These are phyloP conservation scores for Pterophyllum scalare DNA, from an alignment of 2,113 vertebrate species.

Conservation along the genomic window DNA sequence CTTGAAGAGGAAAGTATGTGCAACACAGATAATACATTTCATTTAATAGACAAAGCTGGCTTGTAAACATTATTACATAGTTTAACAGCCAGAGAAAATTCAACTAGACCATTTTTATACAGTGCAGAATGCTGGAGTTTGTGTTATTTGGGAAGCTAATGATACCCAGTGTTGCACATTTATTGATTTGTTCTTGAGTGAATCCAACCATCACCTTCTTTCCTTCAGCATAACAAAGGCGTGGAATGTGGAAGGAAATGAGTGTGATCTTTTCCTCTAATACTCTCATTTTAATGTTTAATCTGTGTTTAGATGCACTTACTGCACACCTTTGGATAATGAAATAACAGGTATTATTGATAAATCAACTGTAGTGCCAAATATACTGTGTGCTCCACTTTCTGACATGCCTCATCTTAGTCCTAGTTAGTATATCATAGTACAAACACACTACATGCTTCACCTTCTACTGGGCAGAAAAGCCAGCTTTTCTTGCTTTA, in stretches of 20 bases:
- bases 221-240: not conserved
- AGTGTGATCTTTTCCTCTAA: not conserved
- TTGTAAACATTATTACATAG: conserved; percentile 1
- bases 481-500: not conserved
- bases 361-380: not conserved
- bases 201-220: not conserved
- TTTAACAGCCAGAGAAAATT: not conserved
- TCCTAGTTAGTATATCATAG: not conserved
- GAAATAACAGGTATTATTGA: not conserved
- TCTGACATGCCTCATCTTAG: not conserved
- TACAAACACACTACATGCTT: not conserved
- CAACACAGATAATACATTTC: not conserved
- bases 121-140: not conserved
- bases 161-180: not conserved
- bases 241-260: not conserved
- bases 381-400: not conserved
- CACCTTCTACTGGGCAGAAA: not conserved
- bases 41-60: conserved; percentile 5
- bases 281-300: not conserved
- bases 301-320: not conserved
- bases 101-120: not conserved
- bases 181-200: conserved; percentile 18
- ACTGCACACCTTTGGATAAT: not conserved
- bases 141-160: not conserved
- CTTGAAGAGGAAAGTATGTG: conserved; percentile 19